Conservation (phyloP, 2,888 invertebrate genomes). For the Saturnia japonica region DNA sequence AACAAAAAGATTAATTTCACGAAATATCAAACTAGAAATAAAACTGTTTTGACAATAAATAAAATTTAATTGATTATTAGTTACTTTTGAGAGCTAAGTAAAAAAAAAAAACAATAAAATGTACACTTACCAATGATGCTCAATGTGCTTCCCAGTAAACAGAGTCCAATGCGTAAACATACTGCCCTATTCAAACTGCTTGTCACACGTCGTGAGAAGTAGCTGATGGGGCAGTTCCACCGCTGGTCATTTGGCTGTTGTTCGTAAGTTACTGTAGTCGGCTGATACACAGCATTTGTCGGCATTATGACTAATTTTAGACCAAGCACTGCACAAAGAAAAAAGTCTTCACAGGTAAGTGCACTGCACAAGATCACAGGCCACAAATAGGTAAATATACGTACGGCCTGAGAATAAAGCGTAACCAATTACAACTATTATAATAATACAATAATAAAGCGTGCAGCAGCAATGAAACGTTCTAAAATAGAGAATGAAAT, state of each 20-base stretch:
- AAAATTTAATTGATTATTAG: not conserved
- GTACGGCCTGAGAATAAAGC: conserved; percentile 30
- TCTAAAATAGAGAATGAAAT: conserved; percentile 10
- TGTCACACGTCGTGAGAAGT: conserved; percentile 77
- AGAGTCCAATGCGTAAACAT: conserved; percentile 68
- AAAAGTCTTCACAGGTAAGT: conserved; percentile 21
- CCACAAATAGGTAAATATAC: conserved; percentile 37
- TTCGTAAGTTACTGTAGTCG: conserved; percentile 89
- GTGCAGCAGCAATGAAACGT: not conserved
- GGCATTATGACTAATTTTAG: conserved; percentile 78
- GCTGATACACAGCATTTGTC: conserved; percentile 88
- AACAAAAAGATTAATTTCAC: too few relatives aligned
- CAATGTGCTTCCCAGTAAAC: conserved; percentile 69
- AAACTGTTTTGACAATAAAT: not conserved
- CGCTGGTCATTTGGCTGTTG: conserved; percentile 81
- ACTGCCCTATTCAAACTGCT: conserved; percentile 72
- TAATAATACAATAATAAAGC: conserved; percentile 21
- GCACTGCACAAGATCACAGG: conserved; percentile 33
- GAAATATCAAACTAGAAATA: not conserved
- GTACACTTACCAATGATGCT: conserved; percentile 68
- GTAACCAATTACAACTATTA: conserved; percentile 24
- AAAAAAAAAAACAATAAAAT: not conserved
- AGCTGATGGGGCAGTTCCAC: conserved; percentile 81
- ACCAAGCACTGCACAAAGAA: conserved; percentile 29
- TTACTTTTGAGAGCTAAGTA: not conserved